phyloP scores from a whole-genome alignment of 2,888 invertebrate species.

The Tachina grossa region DNA sequence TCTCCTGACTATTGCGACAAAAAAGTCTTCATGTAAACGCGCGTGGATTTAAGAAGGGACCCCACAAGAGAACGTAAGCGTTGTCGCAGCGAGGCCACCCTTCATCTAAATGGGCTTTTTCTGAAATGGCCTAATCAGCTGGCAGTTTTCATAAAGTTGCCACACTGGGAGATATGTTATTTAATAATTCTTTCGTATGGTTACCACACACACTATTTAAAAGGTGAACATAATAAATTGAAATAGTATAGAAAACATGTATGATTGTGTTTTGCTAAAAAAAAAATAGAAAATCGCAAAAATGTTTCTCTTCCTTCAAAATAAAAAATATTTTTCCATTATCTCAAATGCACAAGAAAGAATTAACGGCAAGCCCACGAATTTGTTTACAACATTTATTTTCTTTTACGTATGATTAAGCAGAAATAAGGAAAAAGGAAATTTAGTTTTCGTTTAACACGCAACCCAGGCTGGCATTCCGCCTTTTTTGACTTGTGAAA shows the following conservation, averaged over 20 bases:
- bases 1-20: too few relatives aligned
- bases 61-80: too few relatives aligned
- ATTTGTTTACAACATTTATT: constrained; percentile 1
- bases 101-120: too few relatives aligned
- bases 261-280: too few relatives aligned
- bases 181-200: neutral
- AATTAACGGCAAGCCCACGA: constrained; percentile 26
- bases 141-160: neutral
- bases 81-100: too few relatives aligned
- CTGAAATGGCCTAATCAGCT: neutral
- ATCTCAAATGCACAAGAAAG: neutral
- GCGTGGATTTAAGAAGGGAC: too few relatives aligned
- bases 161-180: neutral
- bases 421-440: constrained; percentile 47
- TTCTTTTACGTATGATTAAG: constrained; percentile 16
- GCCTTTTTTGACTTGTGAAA: constrained; percentile 30
- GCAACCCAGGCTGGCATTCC: constrained; percentile 31
- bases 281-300: neutral
- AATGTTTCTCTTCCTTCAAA: neutral
- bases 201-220: neutral
- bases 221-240: neutral
- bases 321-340: neutral
- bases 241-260: neutral
- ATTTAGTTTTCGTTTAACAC: constrained; percentile 47
- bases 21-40: too few relatives aligned